These are phyloP conservation scores for Eumeta japonica DNA, from an alignment of 1,140 invertebrate genomes.

Conservation along the genomic window DNA sequence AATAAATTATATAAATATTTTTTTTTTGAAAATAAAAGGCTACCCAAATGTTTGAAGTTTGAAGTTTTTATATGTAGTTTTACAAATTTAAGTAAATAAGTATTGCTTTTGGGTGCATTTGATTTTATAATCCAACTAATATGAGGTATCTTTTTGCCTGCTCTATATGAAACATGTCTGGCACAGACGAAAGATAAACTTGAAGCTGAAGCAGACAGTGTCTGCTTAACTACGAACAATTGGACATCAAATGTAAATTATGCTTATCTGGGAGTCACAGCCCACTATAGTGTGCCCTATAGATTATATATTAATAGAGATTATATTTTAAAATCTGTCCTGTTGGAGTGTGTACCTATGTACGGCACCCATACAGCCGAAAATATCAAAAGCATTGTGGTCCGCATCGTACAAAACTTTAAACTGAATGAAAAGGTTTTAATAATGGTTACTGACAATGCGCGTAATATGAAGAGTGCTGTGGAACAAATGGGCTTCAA, in stretches of 20 bases:
- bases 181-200: constrained; percentile 1
- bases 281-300: no score
- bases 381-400: not conserved
- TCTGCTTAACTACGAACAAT: constrained; percentile 9
- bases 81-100: no score
- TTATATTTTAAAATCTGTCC: not conserved
- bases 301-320: no score
- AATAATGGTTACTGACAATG: constrained; percentile 3
- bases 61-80: no score
- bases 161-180: constrained; percentile 3
- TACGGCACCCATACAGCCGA: not conserved
- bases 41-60: no score
- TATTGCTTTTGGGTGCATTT: no score
- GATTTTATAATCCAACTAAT: no score
- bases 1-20: no score
- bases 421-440: constrained; percentile 3
- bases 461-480: constrained; percentile 1
- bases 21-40: no score
- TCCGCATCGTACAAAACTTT: not conserved
- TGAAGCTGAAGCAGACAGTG: constrained; percentile 7
- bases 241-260: constrained; percentile 10
- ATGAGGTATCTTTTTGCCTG: no score
- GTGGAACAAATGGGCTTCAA: not conserved
- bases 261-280: constrained; percentile 8
- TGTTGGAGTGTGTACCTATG: not conserved